Evolutionary conservation across 2,888 invertebrate genomes (phyloP).

Genomic region (Ectemnius continuus): DNA sequence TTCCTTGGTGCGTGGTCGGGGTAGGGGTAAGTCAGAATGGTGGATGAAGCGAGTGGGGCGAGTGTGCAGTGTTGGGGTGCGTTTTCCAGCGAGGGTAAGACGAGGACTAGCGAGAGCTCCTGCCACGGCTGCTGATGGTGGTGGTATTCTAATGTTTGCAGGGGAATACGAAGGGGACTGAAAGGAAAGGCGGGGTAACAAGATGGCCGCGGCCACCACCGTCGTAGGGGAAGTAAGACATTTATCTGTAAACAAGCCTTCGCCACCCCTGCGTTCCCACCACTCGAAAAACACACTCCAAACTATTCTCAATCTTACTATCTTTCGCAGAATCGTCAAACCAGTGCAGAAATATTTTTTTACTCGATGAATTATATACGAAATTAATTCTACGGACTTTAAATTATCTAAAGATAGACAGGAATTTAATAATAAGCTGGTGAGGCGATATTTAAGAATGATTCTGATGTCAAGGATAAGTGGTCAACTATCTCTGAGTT

Average conservation of each 20-base stretch:
- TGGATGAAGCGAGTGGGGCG: slow-evolving; percentile 61
- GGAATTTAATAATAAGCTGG: too few species aligned
- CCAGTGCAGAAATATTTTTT: too few species aligned
- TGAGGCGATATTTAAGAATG: background rate
- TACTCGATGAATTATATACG: too few species aligned
- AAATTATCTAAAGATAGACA: too few species aligned
- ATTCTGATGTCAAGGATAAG: too few species aligned
- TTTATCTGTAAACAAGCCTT: slow-evolving; percentile 62
- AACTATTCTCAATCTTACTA: background rate
- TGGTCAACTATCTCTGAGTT: too few species aligned
- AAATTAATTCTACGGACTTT: too few species aligned
- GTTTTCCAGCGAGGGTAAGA: slow-evolving; percentile 70
- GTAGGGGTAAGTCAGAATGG: slow-evolving; percentile 67
- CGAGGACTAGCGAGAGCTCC: slow-evolving; percentile 51
- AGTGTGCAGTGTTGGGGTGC: slow-evolving; percentile 54
- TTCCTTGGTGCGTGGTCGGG: slow-evolving; percentile 37
- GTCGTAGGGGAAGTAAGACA: slow-evolving; percentile 73
- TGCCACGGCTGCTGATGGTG: slow-evolving; percentile 54
- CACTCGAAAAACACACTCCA: slow-evolving; percentile 29
- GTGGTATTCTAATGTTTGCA: slow-evolving; percentile 69
- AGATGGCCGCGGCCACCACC: slow-evolving; percentile 72
- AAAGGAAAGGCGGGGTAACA: slow-evolving; percentile 72
- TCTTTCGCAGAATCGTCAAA: too few species aligned
- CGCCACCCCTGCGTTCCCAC: slow-evolving; percentile 23
- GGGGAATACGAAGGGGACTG: slow-evolving; percentile 65